phyloP scores from a whole-genome alignment of 2,113 vertebrate genomes.

The Probosciger aterrimus region DNA sequence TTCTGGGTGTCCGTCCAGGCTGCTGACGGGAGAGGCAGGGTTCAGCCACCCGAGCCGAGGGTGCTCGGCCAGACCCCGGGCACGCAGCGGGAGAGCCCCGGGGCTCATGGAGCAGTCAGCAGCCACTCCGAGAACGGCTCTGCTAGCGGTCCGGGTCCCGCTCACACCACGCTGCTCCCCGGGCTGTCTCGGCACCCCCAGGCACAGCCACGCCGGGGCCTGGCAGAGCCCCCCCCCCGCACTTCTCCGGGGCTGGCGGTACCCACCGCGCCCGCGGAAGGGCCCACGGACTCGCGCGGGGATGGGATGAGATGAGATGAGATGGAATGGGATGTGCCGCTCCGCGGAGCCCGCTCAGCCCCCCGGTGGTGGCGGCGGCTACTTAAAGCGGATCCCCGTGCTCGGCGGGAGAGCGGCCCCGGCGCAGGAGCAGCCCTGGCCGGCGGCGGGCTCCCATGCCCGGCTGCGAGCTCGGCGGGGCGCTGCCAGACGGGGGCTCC shows the following conservation, averaged over 20 bases:
- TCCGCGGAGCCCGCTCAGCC: neutral
- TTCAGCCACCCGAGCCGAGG: neutral
- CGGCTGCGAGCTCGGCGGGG: neutral
- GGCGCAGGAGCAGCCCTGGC: neutral
- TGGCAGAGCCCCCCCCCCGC: neutral
- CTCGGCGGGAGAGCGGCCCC: neutral
- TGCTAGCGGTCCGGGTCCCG: too few relatives aligned
- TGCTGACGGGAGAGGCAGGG: neutral
- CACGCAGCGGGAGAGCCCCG: neutral
- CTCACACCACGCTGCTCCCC: neutral
- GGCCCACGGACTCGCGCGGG: neutral
- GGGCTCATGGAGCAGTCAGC: too few relatives aligned
- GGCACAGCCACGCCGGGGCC: neutral
- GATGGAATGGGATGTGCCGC: neutral
- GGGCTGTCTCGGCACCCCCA: neutral
- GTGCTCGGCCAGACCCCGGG: neutral
- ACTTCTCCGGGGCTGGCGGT: neutral
- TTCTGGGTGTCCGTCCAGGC: neutral
- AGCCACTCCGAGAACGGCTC: too few relatives aligned
- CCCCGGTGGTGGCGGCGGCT: neutral
- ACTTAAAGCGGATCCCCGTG: neutral
- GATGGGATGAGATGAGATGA: neutral
- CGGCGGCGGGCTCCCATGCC: neutral
- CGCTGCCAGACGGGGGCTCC: neutral
- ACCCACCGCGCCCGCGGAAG: neutral